These are phyloP conservation scores for Tenthredo notha DNA, from an alignment of 2,888 invertebrate genomes.

Conservation along the genomic window DNA sequence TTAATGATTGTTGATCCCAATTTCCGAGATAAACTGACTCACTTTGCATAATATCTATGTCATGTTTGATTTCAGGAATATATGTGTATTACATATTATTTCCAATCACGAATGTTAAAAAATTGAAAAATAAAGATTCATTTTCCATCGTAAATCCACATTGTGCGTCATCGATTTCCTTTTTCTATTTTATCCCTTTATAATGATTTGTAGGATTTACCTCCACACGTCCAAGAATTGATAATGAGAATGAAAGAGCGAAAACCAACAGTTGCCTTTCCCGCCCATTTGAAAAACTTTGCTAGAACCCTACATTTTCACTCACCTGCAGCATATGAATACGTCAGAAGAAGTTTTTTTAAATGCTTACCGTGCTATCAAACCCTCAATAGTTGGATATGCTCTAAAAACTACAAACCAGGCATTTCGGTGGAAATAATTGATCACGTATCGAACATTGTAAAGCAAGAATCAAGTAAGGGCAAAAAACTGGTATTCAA, in stretches of 20 bases:
- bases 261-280: constrained; percentile 29
- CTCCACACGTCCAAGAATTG: constrained; percentile 28
- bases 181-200: too few species aligned
- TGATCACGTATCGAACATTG: constrained; percentile 44
- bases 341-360: constrained; percentile 50
- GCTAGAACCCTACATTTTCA: too few species aligned
- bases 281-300: background rate
- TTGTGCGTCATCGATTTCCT: too few species aligned
- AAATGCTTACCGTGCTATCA: constrained; percentile 54
- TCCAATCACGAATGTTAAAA: too few species aligned
- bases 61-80: too few species aligned
- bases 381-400: constrained; percentile 53
- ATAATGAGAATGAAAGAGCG: constrained; percentile 29
- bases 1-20: too few species aligned
- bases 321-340: constrained; percentile 55
- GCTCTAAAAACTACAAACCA: constrained; percentile 50
- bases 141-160: too few species aligned
- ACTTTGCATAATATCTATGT: too few species aligned
- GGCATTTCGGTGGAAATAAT: constrained; percentile 54
- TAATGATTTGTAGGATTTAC: background rate
- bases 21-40: too few species aligned
- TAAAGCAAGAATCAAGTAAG: background rate
- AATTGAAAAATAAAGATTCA: too few species aligned
- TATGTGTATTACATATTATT: too few species aligned
- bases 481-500: constrained; percentile 34